Percentiles rank a stretch among this genome's conserved stretches.
Evolutionary conservation across 2,113 vertebrate species (phyloP).

Genomic region (Bombycilla garrulus): DNA sequence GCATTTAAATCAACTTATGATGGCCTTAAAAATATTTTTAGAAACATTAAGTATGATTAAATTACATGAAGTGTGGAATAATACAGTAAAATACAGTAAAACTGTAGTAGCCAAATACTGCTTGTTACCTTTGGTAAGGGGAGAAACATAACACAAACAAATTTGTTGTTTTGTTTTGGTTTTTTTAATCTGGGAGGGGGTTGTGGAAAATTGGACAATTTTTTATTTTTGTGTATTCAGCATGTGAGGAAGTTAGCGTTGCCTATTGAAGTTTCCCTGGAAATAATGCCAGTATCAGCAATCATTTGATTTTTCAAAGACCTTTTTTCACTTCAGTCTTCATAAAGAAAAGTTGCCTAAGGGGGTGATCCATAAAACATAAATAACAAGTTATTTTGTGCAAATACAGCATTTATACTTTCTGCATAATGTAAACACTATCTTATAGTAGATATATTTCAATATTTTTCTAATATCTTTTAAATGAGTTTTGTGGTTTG

Average conservation of each 20-base stretch:
- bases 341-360: slow-evolving; percentile 5
- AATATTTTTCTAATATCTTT: background rate
- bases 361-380: background rate
- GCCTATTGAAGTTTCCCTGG: background rate
- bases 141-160: background rate
- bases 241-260: background rate
- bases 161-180: background rate
- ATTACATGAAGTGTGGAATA: background rate
- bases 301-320: slow-evolving; percentile 11
- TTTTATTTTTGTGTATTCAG: background rate
- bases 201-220: background rate
- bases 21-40: background rate
- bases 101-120: background rate
- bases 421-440: background rate
- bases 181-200: background rate
- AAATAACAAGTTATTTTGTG: slow-evolving; percentile 5
- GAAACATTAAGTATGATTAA: background rate
- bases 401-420: background rate
- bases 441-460: background rate
- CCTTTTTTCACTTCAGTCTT: background rate
- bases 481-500: background rate
- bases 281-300: background rate
- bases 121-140: background rate
- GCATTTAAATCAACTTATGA: background rate
- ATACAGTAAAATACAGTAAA: background rate